These are phyloP conservation scores for Limnephilus rhombicus DNA, from an alignment of 2,888 invertebrate genomes.

Conservation along the genomic window DNA sequence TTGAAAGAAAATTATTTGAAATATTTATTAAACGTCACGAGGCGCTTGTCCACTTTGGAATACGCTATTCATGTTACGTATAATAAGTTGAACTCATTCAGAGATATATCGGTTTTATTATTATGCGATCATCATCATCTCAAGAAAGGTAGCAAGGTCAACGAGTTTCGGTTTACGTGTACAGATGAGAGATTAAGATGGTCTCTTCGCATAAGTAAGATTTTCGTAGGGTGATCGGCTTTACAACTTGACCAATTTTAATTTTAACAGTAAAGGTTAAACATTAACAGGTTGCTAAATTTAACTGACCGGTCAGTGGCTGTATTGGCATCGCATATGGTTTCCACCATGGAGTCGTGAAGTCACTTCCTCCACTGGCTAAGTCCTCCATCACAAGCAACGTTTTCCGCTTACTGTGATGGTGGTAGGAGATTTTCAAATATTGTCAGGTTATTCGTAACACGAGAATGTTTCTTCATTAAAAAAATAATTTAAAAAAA, in stretches of 20 bases:
- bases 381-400: too few species aligned
- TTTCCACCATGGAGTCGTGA: too few species aligned
- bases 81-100: conserved; percentile 55
- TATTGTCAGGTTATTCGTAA: too few species aligned
- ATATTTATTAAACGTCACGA: not conserved
- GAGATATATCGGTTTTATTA: conserved; percentile 8
- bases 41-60: not conserved
- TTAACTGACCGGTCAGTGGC: too few species aligned
- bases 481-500: too few species aligned
- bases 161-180: conserved; percentile 50
- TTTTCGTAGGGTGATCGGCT: not conserved
- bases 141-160: conserved; percentile 64
- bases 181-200: conserved; percentile 24
- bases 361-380: too few species aligned
- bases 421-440: too few species aligned
- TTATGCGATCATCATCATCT: conserved; percentile 56
- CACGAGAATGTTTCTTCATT: too few species aligned
- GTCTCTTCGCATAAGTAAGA: not conserved
- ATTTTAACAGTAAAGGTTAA: not conserved
- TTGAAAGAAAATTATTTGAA: not conserved
- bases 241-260: not conserved
- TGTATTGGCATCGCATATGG: too few species aligned
- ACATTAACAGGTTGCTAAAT: too few species aligned
- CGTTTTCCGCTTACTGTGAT: too few species aligned
- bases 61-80: not conserved